Base-by-base conservation (phyloP, 2,113 vertebrate species). In the Zingel zingel region DNA sequence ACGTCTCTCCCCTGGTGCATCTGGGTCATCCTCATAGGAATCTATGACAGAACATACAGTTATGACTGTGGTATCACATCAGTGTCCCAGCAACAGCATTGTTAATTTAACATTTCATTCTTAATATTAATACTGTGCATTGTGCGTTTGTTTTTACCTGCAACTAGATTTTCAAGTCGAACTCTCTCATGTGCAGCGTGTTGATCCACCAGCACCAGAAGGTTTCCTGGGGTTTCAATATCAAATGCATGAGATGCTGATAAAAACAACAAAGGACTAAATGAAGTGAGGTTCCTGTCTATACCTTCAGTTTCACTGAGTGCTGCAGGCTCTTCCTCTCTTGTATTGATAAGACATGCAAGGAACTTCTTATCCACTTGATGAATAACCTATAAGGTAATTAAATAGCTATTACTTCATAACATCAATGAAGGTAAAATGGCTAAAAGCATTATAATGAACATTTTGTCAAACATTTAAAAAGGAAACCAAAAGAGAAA, bases 311-410 rank as follows among this genome's bases (percentile, higher is more conserved):
- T n/a, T 74, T 89, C 73, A 74, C 30, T 11, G 8, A 69, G 36
- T 21, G 83, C 47, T 51, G 88, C 64, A 45, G 81, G 78, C 68
- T 92, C 82, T 56, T 92, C 91, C 19, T 81, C 85, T 82, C 91
- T 95, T 21, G 97, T 97, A 79, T 96, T 95, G 88, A 99, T 97
- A 82, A 99, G 95, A 92, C 98, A 99, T n/a, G 96, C 98, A 1
- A 99, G 98, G 88, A 99, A 99, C 93, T 99, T 99, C 92, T 96
- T 98, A 92, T 99, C 98, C 90, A 99, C 98, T 95, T 99, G 98
- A 93, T 97, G 94, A 86, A 99, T 96, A 79, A 99, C 97, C 98
- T 99, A 89, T 21, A 93, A 81, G 8, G 89, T 33, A 92, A 62
- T 53, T 19, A 19, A 5, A 73, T 6, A 63, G 45, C 5, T 73